Evolutionary conservation across 2,113 vertebrate species (phyloP), one percentile per base, ranked within the genome.

Genomic region (Oncorhynchus masou): DNA sequence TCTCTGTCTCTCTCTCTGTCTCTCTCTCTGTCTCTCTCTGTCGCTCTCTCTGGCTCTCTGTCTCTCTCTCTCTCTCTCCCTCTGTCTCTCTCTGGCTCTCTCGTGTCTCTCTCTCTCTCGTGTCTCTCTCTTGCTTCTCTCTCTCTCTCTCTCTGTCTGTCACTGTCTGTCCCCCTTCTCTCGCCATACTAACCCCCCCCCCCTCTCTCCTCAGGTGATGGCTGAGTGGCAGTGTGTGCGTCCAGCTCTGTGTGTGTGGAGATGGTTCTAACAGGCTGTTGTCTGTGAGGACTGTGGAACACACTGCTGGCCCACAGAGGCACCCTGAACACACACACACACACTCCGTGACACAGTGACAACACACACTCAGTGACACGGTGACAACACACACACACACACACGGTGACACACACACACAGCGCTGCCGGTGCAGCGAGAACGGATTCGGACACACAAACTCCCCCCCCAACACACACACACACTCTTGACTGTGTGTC

Each of bases 221-320:
- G 91, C 86, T n/a, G n/a, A n/a, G 80, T 82, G 88, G 86, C 85
- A 84, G 74, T 76, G 84, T 84, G 78, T 88, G 78, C 86, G 83
- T 85, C 78, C 81, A 64, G 84, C 79, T 31, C 84, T 82, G 80
- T 77, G 84, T 82, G 84, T 87, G 82, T 93, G 94, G 92, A 92
- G 88, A 93, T 94, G 94, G 75, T 93, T 92, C 88, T 94, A 92
- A 89, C 90, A 91, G 89, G 81, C 68, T 27, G 76, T 48, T 73
- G 80, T 88, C 82, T 85, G 82, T 27, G 89, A 90, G 90, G 88
- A 91, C 86, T 86, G 82, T 54, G 86, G 87, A 92, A 85, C 84
- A 60, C 79, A 76, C 70, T 74, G 73, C 75, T 84, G 84, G 87
- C 86, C 89, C 85, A 83, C 80, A 86, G 84, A 81, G 81, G 79